These are phyloP conservation scores for Trypoxylus dichotomus DNA, from an alignment of 1,140 invertebrate genomes.

Conservation along the genomic window DNA sequence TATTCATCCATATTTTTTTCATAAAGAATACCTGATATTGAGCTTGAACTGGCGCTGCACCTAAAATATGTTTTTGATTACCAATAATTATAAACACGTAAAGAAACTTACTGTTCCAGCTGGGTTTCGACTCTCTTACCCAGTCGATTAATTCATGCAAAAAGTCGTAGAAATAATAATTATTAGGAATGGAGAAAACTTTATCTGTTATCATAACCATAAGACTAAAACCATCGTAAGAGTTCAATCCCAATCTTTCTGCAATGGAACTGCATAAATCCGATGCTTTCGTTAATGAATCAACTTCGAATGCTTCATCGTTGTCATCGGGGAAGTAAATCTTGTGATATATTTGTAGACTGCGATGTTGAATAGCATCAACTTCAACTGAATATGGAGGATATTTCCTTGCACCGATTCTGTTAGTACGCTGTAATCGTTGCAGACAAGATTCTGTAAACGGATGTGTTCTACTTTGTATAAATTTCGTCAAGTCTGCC, in stretches of 20 bases:
- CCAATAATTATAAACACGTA: slow-evolving; percentile 27
- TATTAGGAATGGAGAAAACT: slow-evolving; percentile 90
- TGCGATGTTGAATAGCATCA: slow-evolving; percentile 92
- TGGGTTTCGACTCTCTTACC: slow-evolving; percentile 79
- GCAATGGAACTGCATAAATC: slow-evolving; percentile 86
- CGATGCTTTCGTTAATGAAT: slow-evolving; percentile 79
- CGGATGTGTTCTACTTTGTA: slow-evolving; percentile 76
- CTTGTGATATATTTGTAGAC: slow-evolving; percentile 93
- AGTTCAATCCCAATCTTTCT: slow-evolving; percentile 71
- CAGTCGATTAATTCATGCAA: slow-evolving; percentile 85
- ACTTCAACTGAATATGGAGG: slow-evolving; percentile 92
- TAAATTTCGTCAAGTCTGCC: slow-evolving; percentile 69
- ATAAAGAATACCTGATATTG: slow-evolving; percentile 95
- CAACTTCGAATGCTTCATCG: slow-evolving; percentile 78
- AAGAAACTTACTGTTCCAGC: slow-evolving; percentile 66
- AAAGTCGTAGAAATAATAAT: slow-evolving; percentile 95
- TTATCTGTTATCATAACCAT: slow-evolving; percentile 93
- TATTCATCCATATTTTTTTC: slow-evolving; percentile 95
- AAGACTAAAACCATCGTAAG: slow-evolving; percentile 84
- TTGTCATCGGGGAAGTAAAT: slow-evolving; percentile 91
- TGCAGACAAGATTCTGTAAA: slow-evolving; percentile 81
- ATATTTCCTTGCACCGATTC: slow-evolving; percentile 79
- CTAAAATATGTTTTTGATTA: slow-evolving; percentile 32
- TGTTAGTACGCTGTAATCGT: slow-evolving; percentile 76
- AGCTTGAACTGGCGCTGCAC: slow-evolving; percentile 67